phyloP scores from a whole-genome alignment of 2,113 vertebrate species.

The Mormyrus iriodes region DNA sequence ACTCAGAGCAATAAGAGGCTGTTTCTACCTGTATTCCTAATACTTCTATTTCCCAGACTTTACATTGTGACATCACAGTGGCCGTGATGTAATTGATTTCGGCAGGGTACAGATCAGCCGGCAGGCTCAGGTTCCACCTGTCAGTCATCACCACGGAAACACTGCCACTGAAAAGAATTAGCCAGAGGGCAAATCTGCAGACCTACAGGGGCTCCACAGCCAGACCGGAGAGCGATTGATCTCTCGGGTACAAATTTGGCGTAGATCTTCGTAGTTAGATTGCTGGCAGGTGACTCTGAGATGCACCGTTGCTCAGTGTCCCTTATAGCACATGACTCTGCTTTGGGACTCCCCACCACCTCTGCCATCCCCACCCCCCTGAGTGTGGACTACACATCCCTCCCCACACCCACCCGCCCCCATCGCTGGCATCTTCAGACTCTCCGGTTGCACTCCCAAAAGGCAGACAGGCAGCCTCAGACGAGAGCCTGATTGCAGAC shows the following conservation, averaged over 20 bases:
- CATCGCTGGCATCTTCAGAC: background rate
- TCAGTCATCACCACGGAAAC: background rate
- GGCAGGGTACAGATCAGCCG: background rate
- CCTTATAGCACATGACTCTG: background rate
- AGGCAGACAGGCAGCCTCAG: conserved; percentile 25
- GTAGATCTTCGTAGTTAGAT: background rate
- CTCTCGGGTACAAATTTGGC: background rate
- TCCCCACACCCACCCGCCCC: background rate
- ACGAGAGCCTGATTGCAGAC: conserved; percentile 35
- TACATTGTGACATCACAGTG: background rate
- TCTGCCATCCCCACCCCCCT: background rate
- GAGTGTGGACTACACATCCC: background rate
- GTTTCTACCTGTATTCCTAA: background rate
- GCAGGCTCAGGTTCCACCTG: background rate
- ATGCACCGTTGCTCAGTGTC: background rate
- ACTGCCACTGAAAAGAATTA: background rate
- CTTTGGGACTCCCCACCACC: background rate
- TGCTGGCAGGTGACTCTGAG: background rate
- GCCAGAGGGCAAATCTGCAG: background rate
- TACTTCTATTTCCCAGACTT: background rate
- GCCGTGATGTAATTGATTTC: background rate
- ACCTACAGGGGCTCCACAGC: background rate
- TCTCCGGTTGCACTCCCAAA: background rate
- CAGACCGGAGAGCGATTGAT: background rate
- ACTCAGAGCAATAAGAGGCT: background rate